These are phyloP conservation scores for Synanceia verrucosa DNA, from an alignment of 2,797 vertebrate species.

Conservation along the genomic window DNA sequence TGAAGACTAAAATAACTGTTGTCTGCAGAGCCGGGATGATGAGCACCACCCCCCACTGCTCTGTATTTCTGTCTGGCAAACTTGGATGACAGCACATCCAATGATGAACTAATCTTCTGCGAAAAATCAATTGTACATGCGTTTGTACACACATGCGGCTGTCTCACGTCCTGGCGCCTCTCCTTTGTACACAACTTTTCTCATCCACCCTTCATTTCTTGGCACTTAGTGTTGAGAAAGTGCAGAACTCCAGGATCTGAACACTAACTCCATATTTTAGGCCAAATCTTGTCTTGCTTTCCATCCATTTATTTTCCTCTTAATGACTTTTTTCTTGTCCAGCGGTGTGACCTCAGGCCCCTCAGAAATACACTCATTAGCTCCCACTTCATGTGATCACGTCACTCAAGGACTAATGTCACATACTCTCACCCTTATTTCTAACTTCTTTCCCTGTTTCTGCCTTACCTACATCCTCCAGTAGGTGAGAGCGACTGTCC, in stretches of 20 bases:
- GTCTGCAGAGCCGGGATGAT: slow-evolving; percentile 18
- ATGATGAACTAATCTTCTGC: slow-evolving; percentile 41
- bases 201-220: slow-evolving; percentile 78
- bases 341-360: not conserved
- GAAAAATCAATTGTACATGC: slow-evolving; percentile 32
- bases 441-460: not conserved
- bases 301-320: slow-evolving; percentile 40
- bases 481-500: slow-evolving; percentile 72
- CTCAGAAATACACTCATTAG: slow-evolving; percentile 20
- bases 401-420: not conserved
- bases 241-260: slow-evolving; percentile 77
- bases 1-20: slow-evolving; percentile 50
- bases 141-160: slow-evolving; percentile 24
- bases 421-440: slow-evolving; percentile 3
- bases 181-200: slow-evolving; percentile 75
- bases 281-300: slow-evolving; percentile 49
- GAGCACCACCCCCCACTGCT: not conserved
- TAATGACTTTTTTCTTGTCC: slow-evolving; percentile 15
- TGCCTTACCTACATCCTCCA: slow-evolving; percentile 86
- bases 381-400: not conserved
- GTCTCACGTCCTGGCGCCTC: slow-evolving; percentile 69
- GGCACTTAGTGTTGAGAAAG: slow-evolving; percentile 83
- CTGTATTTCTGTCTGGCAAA: slow-evolving; percentile 31
- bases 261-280: slow-evolving; percentile 62
- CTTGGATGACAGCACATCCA: slow-evolving; percentile 22